Conservation (phyloP, 2,113 vertebrate genomes). For the Macrotis lagotis region DNA sequence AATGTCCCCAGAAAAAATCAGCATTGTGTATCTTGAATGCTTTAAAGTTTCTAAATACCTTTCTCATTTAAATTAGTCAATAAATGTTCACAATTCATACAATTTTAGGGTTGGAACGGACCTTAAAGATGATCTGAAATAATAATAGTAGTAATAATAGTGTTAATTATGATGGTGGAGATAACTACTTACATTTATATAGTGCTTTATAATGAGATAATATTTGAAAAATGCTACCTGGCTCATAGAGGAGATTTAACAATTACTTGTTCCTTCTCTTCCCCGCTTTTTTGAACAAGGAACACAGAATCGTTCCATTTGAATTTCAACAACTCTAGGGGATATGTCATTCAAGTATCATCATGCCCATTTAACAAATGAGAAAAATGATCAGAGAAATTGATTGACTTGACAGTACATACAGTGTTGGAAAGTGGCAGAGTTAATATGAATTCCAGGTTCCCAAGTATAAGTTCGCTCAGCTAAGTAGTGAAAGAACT, state of each 20-base stretch:
- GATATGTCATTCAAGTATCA: neutral
- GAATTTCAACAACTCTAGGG: neutral
- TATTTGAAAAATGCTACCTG: neutral
- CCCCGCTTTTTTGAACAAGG: neutral
- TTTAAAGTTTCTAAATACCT: constrained; percentile 9
- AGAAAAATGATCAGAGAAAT: neutral
- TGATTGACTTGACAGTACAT: neutral
- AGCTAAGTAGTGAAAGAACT: neutral
- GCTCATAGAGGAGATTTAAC: neutral
- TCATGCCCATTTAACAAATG: neutral
- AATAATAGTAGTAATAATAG: neutral
- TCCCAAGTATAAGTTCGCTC: neutral
- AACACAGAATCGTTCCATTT: neutral
- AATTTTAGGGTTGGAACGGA: neutral
- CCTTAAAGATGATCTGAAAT: neutral
- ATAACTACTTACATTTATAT: neutral
- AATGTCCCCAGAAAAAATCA: neutral
- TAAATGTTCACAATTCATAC: neutral
- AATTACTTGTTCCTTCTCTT: neutral
- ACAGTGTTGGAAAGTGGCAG: neutral
- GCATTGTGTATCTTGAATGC: neutral
- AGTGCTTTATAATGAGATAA: neutral
- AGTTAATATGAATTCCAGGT: neutral
- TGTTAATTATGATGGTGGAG: neutral
- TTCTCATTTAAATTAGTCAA: constrained; percentile 38